Base-by-base conservation (phyloP, 2,113 vertebrate species). In the Nymphicus hollandicus region DNA sequence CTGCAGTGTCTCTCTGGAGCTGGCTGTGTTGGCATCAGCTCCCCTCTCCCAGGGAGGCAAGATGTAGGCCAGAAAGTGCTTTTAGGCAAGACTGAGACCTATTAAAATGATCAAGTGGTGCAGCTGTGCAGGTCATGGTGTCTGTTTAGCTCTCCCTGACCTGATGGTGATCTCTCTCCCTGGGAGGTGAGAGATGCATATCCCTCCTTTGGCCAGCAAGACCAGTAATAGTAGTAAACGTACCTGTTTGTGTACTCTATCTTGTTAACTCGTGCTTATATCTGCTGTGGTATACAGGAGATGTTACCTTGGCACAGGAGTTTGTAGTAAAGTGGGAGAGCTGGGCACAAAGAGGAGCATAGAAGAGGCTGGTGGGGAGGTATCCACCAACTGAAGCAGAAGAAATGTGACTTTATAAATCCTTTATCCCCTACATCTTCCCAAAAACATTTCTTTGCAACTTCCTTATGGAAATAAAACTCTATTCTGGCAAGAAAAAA, bases 391-490 rank as follows among this genome's bases (percentile, higher is more conserved):
- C 29, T 73, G 82, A 94, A 61, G 82, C 50, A 90, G 81, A 79
- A 76, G 81, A 91, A 56, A 84, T 56, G 49, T 56, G 41, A 39
- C 63, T 91, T 92, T 41, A 91, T 94, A 94, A 95, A 92, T 87
- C 47, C 84, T 93, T 94, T 66, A 77, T 87, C 53, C 5, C 11
- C 25, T 85, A 15, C 66, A 76, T 91, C 78, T 76, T 89, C 37
- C 63, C 41, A 53, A 71, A 88, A 84, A 85, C 4, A 5, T 56
- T 92, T 79, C 52, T 81, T 78, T 68, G 44, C 78, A 87, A 47
- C 18, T 72, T 95, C 27, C 41, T 87, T 74, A 85, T 53, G 78
- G 94, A 91, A 95, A 91, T 91, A 89, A 91, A 97, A 85, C 66
- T 76, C 83, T 33, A 14, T 23, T 53, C 52, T 53, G 60, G 53